Evolutionary conservation across 2,888 invertebrate genomes (phyloP), one percentile per base, ranked within the genome.

Genomic region (Drosophila parthenogenetica): DNA sequence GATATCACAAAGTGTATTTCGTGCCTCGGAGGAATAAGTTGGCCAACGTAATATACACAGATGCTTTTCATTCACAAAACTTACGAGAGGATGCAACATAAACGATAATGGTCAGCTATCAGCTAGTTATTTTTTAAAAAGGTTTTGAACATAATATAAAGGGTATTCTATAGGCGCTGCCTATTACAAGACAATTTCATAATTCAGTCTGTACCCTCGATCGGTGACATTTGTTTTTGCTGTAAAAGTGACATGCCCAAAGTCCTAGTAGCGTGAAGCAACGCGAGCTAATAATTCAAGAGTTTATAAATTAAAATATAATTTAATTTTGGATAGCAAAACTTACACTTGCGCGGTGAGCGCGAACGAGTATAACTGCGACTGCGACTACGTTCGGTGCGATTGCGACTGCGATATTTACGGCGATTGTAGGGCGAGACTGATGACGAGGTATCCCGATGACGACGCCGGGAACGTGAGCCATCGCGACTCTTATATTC

Each of bases 311-410:
- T 17, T 2, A 3, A 13, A 13, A 14, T 7, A 29, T 13, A 13
- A 13, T 7, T 14, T 1, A 35, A 43, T 11, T 16, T 13, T 14
- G 3, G 11, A 11, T 1, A 19, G 0, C 3, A 0, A 8, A 22
- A 60, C 69, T 79, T 69, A 69, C 78, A 67, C 82, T 76, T 90
- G 85, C 90, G 83, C 39, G 81, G 69, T 32, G 78, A 64, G 45
- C 87, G 87, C 14, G 90, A 85, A 69, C 85, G 87, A 2, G 92
- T 90, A 66, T 82, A 82, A 14, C 89, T 90, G 67, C 89, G 89
- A 64, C 90, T 89, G 53, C 87, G 85, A 66, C 90, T 89, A 29
- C 90, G 87, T 2, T 83, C 87, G 40, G 85, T 76, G 51, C 88
- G 89, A 17, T 60, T 53, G 22, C 72, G 68, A 17, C 78, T 75